Conservation (phyloP, 2,888 invertebrate species). For the Netelia melanura region DNA sequence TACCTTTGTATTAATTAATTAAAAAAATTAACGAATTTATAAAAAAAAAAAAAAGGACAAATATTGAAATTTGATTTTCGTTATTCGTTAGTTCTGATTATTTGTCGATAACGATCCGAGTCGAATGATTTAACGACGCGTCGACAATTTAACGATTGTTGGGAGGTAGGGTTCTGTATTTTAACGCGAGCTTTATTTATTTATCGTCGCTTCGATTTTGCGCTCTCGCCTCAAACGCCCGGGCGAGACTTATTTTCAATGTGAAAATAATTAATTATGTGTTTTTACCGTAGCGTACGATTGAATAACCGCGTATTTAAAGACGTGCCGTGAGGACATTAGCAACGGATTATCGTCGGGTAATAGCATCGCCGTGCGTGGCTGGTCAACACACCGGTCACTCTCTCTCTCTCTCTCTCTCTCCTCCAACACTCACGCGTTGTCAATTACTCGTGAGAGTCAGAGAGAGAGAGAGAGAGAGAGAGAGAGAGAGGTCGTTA, state of each 20-base stretch:
- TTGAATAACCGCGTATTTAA: constrained; percentile 56
- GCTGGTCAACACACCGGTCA: constrained; percentile 6
- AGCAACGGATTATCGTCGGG: constrained; percentile 65
- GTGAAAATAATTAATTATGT: constrained; percentile 62
- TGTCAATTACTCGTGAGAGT: constrained; percentile 59
- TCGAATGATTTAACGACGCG: background rate
- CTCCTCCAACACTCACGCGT: constrained; percentile 37
- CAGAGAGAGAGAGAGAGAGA: constrained; percentile 30
- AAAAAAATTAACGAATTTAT: too few species aligned
- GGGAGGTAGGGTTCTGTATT: too few species aligned
- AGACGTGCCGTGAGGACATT: constrained; percentile 58
- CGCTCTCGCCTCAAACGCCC: background rate
- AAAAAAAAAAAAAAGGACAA: background rate
- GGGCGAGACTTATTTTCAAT: constrained; percentile 44
- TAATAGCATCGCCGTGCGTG: constrained; percentile 54
- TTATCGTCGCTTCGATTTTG: constrained; percentile 1
- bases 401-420: constrained; percentile 29
- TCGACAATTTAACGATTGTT: background rate
- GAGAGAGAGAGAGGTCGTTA: constrained; percentile 39
- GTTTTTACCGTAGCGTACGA: constrained; percentile 56
- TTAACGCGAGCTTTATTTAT: background rate
- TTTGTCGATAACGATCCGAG: too few species aligned
- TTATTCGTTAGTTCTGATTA: background rate
- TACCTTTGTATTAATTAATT: too few species aligned
- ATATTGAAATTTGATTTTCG: background rate